These are phyloP conservation scores for Rhopalosiphum nymphaeae DNA, from an alignment of 2,888 invertebrate species.

Conservation along the genomic window DNA sequence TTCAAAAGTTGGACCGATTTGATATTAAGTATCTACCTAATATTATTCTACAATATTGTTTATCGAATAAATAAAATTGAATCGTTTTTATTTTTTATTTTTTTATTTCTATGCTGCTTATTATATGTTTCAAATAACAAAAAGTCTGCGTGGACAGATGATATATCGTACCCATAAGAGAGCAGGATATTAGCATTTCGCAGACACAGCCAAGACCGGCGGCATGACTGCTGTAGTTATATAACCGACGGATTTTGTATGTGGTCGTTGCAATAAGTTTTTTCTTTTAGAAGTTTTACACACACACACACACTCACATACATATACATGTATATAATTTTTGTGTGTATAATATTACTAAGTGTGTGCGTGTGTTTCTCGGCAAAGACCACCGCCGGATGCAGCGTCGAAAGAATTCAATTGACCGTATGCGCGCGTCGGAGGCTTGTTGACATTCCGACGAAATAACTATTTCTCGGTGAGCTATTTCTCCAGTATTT, in stretches of 20 bases:
- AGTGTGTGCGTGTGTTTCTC: not conserved
- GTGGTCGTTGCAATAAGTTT: not conserved
- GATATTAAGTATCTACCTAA: not conserved
- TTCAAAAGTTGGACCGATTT: not conserved
- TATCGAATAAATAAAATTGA: not conserved
- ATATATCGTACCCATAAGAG: not conserved
- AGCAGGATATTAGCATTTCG: not conserved
- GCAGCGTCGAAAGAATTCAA: not conserved
- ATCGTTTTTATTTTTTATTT: no score
- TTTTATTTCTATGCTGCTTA: not conserved
- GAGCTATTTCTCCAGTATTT: constrained; percentile 9
- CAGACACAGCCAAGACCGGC: not conserved
- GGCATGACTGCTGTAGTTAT: not conserved
- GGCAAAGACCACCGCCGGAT: constrained; percentile 3
- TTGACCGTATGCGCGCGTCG: not conserved
- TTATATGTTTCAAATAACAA: not conserved
- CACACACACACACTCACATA: not conserved
- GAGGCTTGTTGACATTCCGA: constrained; percentile 8
- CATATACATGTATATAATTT: not conserved
- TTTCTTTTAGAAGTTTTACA: not conserved
- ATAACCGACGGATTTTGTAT: not conserved
- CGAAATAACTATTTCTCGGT: constrained; percentile 7
- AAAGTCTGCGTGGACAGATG: not conserved
- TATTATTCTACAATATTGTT: not conserved
- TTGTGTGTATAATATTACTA: not conserved